These are phyloP conservation scores for Drosophila bocqueti DNA, from an alignment of 1,140 invertebrate species.

Conservation along the genomic window DNA sequence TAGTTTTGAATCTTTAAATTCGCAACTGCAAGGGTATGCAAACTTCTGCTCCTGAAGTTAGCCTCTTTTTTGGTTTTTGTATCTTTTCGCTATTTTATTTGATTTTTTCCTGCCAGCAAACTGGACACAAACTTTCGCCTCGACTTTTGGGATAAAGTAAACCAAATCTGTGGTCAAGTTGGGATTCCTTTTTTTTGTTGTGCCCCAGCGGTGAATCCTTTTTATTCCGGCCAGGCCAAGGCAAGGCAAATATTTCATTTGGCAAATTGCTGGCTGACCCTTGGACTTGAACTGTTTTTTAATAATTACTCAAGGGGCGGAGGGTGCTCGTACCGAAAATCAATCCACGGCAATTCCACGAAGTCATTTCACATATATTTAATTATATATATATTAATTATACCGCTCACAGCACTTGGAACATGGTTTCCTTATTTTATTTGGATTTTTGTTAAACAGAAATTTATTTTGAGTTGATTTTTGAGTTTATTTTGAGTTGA, in stretches of 20 bases:
- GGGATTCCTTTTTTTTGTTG: constrained; percentile 3
- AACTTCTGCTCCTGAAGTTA: background rate
- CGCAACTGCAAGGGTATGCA: background rate
- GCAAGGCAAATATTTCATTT: constrained; percentile 36
- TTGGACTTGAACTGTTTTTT: constrained; percentile 23
- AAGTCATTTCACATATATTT: constrained; percentile 55
- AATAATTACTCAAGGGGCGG: constrained; percentile 30
- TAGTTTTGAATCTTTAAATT: background rate
- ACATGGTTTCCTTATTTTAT: constrained; percentile 27
- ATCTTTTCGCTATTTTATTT: background rate
- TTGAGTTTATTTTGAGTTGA: constrained; percentile 11
- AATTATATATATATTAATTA: background rate
- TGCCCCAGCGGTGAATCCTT: constrained; percentile 4
- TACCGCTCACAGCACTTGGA: background rate
- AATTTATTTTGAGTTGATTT: constrained; percentile 3
- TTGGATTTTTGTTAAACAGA: background rate
- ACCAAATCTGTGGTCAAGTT: constrained; percentile 36
- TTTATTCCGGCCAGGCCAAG: background rate
- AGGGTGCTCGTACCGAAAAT: constrained; percentile 27
- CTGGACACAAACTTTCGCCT: constrained; percentile 7
- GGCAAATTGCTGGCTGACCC: constrained; percentile 31
- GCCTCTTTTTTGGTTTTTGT: background rate
- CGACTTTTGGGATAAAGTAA: constrained; percentile 29
- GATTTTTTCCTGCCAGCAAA: background rate
- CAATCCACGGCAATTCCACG: constrained; percentile 39